phyloP scores from a whole-genome alignment of 2,888 invertebrate species.

The Oasisia sp. region DNA sequence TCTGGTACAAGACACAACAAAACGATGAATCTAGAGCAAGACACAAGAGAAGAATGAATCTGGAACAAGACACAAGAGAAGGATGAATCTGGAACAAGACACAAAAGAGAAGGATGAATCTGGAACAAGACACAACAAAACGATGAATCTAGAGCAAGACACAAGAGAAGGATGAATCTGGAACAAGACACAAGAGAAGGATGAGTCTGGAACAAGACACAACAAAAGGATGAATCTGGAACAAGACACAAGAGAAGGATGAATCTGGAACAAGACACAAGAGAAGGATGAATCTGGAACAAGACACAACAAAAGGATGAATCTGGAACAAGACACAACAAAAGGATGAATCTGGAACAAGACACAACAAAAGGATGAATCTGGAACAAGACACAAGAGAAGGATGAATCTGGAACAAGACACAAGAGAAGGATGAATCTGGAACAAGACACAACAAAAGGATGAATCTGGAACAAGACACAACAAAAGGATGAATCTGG shows the following conservation, averaged over 20 bases:
- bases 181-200: conserved; percentile 75
- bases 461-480: conserved; percentile 83
- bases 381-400: conserved; percentile 79
- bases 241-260: conserved; percentile 84
- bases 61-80: conserved; percentile 78
- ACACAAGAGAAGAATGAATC: conserved; percentile 95
- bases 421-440: conserved; percentile 96
- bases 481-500: conserved; percentile 93
- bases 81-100: conserved; percentile 84
- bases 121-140: conserved; percentile 80
- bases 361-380: conserved; percentile 93
- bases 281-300: conserved; percentile 88
- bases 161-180: conserved; percentile 95
- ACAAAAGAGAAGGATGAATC: conserved; percentile 95
- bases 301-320: conserved; percentile 90
- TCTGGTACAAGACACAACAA: conserved; percentile 81
- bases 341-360: conserved; percentile 85
- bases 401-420: conserved; percentile 85
- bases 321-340: conserved; percentile 82
- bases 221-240: conserved; percentile 92
- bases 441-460: conserved; percentile 78
- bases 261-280: conserved; percentile 79
- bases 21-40: conserved; percentile 84
- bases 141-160: conserved; percentile 84
- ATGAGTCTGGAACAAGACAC: conserved; percentile 85